These are phyloP conservation scores for Theonella swinhoei DNA, from an alignment of 37 sponge, comb jelly and placozoan genomes.

Conservation along the genomic window DNA sequence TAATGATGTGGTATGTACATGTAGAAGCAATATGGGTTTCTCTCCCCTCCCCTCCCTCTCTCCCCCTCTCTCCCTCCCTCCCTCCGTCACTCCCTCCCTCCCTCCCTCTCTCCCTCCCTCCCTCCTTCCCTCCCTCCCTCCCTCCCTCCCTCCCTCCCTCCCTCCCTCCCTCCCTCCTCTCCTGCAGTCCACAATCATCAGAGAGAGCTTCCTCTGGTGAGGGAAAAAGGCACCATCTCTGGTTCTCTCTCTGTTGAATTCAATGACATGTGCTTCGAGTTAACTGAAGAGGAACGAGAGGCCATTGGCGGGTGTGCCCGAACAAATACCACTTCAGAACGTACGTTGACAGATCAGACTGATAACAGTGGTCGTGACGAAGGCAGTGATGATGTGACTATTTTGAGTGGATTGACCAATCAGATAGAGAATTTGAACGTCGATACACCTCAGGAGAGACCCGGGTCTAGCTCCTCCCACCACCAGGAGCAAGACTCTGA, in stretches of 20 bases:
- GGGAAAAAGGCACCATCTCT: conserved; percentile 29
- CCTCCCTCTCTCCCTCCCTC: conserved; percentile 6
- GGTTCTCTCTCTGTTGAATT: conserved; percentile 48
- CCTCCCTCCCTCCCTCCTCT: neutral
- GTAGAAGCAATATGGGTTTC: too few species aligned
- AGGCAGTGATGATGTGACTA: neutral
- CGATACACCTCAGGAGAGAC: too few species aligned
- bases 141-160: neutral
- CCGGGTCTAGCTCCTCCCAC: too few species aligned
- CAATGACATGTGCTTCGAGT: conserved; percentile 27
- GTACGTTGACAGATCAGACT: neutral
- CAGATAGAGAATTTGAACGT: neutral
- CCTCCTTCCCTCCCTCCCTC: conserved; percentile 1
- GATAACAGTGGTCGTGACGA: neutral
- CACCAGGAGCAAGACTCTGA: too few species aligned
- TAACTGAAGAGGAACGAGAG: neutral
- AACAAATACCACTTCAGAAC: neutral
- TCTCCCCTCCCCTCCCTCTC: neutral
- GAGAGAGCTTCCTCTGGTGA: conserved; percentile 33
- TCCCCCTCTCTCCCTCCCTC: neutral
- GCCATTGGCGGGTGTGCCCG: neutral
- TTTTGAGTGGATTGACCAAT: neutral
- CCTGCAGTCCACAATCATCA: conserved; percentile 21
- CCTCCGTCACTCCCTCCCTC: too few species aligned
- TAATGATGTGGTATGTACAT: too few species aligned